phyloP scores from a whole-genome alignment of 2,888 invertebrate species.

The Plebejus anna region DNA sequence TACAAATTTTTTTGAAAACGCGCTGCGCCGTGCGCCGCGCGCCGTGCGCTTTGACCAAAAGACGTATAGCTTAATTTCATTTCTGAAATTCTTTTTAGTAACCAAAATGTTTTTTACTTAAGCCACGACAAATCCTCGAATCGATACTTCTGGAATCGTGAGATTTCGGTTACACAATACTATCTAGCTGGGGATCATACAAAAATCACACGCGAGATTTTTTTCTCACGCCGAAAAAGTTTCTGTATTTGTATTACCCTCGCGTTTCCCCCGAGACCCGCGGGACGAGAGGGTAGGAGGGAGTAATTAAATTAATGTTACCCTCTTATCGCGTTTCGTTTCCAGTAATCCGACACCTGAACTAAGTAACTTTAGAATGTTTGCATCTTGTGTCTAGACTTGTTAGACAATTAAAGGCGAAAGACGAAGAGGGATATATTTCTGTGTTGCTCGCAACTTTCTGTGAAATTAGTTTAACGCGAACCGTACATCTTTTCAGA shows the following conservation, averaged over 20 bases:
- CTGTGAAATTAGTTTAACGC: background rate
- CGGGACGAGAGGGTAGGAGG: background rate
- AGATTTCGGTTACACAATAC: slow-evolving; percentile 59
- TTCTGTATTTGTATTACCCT: slow-evolving; percentile 71
- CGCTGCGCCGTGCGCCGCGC: no score
- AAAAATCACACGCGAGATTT: slow-evolving; percentile 74
- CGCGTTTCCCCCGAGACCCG: slow-evolving; percentile 64
- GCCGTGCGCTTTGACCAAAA: no score
- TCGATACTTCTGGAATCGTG: background rate
- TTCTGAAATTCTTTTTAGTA: no score
- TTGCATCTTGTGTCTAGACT: slow-evolving; percentile 23
- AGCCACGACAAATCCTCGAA: background rate
- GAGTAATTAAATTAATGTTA: slow-evolving; percentile 77
- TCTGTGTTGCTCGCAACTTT: background rate
- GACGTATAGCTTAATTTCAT: no score
- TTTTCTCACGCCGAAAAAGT: slow-evolving; percentile 78
- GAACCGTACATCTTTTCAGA: no score
- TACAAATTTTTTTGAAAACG: no score
- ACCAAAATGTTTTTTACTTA: background rate
- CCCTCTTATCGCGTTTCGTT: slow-evolving; percentile 60
- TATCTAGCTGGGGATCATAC: slow-evolving; percentile 61
- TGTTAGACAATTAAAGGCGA: background rate
- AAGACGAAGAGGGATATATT: background rate
- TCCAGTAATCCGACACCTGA: slow-evolving; percentile 76
- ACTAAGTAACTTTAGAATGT: slow-evolving; percentile 42